phyloP scores from a whole-genome alignment of 2,888 invertebrate genomes.

The Mythimna loreyi region DNA sequence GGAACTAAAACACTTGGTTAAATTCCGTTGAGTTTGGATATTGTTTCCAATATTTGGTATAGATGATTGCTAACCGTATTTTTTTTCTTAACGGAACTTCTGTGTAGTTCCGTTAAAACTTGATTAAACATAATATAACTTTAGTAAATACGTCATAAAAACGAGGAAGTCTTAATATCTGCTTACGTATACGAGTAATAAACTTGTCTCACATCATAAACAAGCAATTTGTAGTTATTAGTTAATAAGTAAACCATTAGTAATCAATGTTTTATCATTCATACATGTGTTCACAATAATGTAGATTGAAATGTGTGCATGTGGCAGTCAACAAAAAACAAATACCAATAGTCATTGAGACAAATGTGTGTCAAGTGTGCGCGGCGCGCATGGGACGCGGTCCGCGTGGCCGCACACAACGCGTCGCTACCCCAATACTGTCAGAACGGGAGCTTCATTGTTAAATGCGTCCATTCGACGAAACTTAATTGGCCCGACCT shows the following conservation, averaged over 20 bases:
- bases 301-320: slow-evolving; percentile 62
- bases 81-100: neutral
- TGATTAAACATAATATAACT: slow-evolving; percentile 34
- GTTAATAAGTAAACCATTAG: slow-evolving; percentile 29
- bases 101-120: too few relatives aligned
- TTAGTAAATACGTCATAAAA: slow-evolving; percentile 43
- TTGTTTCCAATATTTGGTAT: too few relatives aligned
- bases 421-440: slow-evolving; percentile 74
- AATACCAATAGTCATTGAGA: slow-evolving; percentile 84
- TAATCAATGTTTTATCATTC: slow-evolving; percentile 37
- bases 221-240: slow-evolving; percentile 29
- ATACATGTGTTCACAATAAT: slow-evolving; percentile 45
- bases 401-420: slow-evolving; percentile 62
- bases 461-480: slow-evolving; percentile 78
- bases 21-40: too few relatives aligned
- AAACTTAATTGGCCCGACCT: slow-evolving; percentile 90
- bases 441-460: slow-evolving; percentile 79
- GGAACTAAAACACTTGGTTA: too few relatives aligned
- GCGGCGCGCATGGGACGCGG: slow-evolving; percentile 64
- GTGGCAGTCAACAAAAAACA: slow-evolving; percentile 73
- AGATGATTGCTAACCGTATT: too few relatives aligned
- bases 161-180: slow-evolving; percentile 51
- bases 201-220: slow-evolving; percentile 40
- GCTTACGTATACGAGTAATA: slow-evolving; percentile 34
- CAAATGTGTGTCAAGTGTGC: slow-evolving; percentile 88